Evolutionary conservation across 2,797 vertebrate genomes (phyloP), one percentile per base, ranked within the genome.

Genomic region (Staurois parvus): DNA sequence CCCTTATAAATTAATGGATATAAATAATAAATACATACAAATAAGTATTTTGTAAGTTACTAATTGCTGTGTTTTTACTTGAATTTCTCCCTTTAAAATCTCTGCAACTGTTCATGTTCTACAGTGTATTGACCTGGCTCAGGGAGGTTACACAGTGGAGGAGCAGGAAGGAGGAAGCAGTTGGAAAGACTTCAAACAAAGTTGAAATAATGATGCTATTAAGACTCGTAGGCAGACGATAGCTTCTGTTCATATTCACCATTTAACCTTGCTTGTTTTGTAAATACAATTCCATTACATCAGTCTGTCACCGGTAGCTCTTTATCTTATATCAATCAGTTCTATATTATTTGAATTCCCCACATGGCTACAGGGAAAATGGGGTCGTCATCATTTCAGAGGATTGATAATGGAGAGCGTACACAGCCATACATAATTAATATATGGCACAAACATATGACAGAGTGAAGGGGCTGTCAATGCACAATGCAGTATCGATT

Each of bases 201-300:
- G 83, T 45, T 85, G 69, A 79, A 85, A 79, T 85, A 75, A 85
- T 85, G 77, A 79, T 76, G 72, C 81, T 30, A 83, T 79, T 73
- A 85, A 30, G 70, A 5, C 24, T 80, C 17, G 32, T 15, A 52
- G 77, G 79, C 62, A 75, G 72, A 80, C 73, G 72, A 85, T 66
- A 62, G 37, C 29, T 48, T 59, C 26, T 75, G 76, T 48, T 85
- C 83, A 84, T 70, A 72, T 79, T 85, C 83, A 26, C 52, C 76
- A 52, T 79, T 73, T 79, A 85, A 85, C 76, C 83, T 79, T 79
- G 69, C 76, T 42, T 66, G 37, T 73, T 83, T 73, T 68, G 76
- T 85, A 79, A 85, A 79, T 79, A 84, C 83, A 72, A n/a, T 67
- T 68, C 72, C 70, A 79, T 85, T 79, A 85, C 69, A 85, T 85